These are phyloP conservation scores for Idaea biselata DNA, from an alignment of 2,888 invertebrate species.

Conservation along the genomic window DNA sequence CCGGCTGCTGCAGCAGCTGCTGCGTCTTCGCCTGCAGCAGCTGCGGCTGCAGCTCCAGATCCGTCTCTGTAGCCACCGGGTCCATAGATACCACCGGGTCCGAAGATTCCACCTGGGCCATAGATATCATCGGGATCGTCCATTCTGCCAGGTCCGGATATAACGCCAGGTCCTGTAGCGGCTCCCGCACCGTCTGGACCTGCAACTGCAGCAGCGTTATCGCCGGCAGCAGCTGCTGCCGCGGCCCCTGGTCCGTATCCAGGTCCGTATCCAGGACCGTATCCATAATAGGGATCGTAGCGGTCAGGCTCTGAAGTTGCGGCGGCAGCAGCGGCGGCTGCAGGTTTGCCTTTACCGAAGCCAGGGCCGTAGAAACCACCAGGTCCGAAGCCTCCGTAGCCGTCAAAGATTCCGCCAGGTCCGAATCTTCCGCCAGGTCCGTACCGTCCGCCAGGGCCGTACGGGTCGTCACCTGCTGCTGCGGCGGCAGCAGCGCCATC, in stretches of 20 bases:
- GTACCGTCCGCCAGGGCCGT: too few relatives aligned
- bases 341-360: conserved; percentile 14
- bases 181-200: background rate
- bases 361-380: background rate
- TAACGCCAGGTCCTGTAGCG: background rate
- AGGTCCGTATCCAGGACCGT: conserved; percentile 3
- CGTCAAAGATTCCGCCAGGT: background rate
- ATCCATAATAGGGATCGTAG: background rate
- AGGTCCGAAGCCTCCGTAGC: background rate
- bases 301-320: background rate
- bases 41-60: conserved; percentile 6
- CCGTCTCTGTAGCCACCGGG: background rate
- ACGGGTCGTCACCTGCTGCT: too few relatives aligned
- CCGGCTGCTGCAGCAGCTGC: conserved; percentile 14
- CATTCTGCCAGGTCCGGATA: too few relatives aligned
- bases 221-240: background rate
- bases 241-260: background rate
- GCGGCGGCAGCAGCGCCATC: too few relatives aligned
- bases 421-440: too few relatives aligned
- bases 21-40: too few relatives aligned
- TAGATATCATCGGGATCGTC: background rate
- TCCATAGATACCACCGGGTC: background rate
- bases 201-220: background rate
- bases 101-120: conserved; percentile 2
- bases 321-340: background rate